These are phyloP conservation scores for Brachionus calyciflorus DNA, from an alignment of 1,140 invertebrate genomes.

Conservation along the genomic window DNA sequence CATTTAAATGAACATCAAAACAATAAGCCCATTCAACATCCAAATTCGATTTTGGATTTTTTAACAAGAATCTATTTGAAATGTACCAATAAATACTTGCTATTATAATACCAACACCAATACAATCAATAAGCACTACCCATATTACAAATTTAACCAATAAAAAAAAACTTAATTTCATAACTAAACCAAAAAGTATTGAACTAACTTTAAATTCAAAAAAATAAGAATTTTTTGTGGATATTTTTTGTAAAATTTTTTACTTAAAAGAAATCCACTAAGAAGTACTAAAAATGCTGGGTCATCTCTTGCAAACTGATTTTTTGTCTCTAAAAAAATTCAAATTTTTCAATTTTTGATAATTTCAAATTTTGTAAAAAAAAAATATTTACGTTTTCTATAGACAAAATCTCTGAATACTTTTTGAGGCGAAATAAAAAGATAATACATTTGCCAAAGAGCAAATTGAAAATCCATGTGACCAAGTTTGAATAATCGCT, in stretches of 20 bases:
- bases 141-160: slow-evolving; percentile 85
- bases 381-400: slow-evolving; percentile 85
- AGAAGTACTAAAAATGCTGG: slow-evolving; percentile 94
- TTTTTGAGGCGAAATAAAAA: slow-evolving; percentile 91
- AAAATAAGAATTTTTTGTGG: slow-evolving; percentile 51
- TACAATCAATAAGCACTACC: slow-evolving; percentile 89
- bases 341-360: neutral
- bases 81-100: slow-evolving; percentile 79
- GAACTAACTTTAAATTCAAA: slow-evolving; percentile 90
- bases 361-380: neutral
- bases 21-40: slow-evolving; percentile 96
- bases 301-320: slow-evolving; percentile 97
- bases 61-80: slow-evolving; percentile 77
- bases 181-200: slow-evolving; percentile 78
- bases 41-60: slow-evolving; percentile 64
- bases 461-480: slow-evolving; percentile 99
- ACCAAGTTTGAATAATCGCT: slow-evolving; percentile 83
- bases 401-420: slow-evolving; percentile 97
- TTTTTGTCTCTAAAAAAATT: slow-evolving; percentile 81
- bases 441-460: slow-evolving; percentile 95
- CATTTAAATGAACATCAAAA: slow-evolving; percentile 97
- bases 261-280: slow-evolving; percentile 77
- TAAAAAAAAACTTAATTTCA: slow-evolving; percentile 72
- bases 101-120: slow-evolving; percentile 78
- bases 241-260: neutral